Percentiles rank a stretch among this genome's conserved stretches.
Evolutionary conservation across 2,888 invertebrate species (phyloP).

Genomic region (Andricus curvator): DNA sequence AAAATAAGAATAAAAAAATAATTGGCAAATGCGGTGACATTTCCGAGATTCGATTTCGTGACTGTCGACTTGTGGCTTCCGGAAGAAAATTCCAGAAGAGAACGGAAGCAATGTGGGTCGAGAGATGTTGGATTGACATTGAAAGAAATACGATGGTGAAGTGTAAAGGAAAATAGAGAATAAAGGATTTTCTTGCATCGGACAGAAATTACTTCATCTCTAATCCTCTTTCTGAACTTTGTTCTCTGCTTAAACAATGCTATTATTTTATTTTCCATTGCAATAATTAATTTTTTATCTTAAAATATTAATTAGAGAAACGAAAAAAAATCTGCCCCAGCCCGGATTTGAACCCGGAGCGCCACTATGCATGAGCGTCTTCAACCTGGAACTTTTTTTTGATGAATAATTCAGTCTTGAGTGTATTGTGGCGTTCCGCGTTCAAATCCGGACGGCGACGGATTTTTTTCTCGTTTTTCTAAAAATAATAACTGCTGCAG

Average conservation of each 20-base stretch:
- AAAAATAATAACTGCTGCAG: no score
- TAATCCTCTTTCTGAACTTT: not conserved
- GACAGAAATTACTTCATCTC: not conserved
- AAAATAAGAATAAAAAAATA: not conserved
- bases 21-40: not conserved
- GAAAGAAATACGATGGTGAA: not conserved
- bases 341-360: no score
- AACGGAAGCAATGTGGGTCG: conserved; percentile 17
- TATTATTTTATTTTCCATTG: no score
- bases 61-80: conserved; percentile 19
- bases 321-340: no score
- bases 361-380: no score
- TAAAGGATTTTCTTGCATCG: not conserved
- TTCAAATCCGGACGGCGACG: no score
- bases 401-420: no score
- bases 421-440: no score
- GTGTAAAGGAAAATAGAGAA: not conserved
- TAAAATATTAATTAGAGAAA: no score
- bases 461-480: no score
- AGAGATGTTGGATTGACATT: not conserved
- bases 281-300: no score
- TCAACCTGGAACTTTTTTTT: no score
- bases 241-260: not conserved
- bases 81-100: conserved; percentile 19
- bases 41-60: conserved; percentile 7